A percentile compares a stretch with the other conserved stretches of the same genome.
Evolutionary conservation across 2,797 vertebrate species (phyloP).

Genomic region (Halcyon smyrnensis): DNA sequence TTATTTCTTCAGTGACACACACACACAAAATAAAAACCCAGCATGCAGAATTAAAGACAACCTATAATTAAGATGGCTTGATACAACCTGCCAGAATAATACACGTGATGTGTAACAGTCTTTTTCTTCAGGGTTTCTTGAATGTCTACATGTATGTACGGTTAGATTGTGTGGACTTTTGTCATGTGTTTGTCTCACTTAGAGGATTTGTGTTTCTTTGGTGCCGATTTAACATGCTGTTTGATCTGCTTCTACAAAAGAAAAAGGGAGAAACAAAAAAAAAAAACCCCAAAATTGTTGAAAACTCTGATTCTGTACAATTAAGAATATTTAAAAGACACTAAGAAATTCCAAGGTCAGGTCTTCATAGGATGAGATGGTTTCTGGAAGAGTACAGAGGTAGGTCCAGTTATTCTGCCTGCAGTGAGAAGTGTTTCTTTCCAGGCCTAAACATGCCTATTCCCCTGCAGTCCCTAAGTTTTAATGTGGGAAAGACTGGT

Average conservation of each 20-base stretch:
- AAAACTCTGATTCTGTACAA: not conserved
- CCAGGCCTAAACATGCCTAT: not conserved
- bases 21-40: not conserved
- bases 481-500: not conserved
- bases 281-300: no score
- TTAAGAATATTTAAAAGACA: not conserved
- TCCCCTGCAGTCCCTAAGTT: not conserved
- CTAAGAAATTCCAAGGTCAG: not conserved
- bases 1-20: not conserved
- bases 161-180: not conserved
- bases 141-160: not conserved
- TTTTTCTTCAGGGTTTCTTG: not conserved
- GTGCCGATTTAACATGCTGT: not conserved
- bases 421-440: not conserved
- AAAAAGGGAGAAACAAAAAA: not conserved
- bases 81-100: not conserved
- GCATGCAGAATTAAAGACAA: not conserved
- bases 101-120: fast-evolving
- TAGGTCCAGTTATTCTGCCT: not conserved
- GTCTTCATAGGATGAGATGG: not conserved
- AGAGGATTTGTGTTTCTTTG: not conserved
- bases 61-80: not conserved
- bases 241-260: not conserved
- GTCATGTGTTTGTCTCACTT: not conserved
- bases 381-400: not conserved